Evolutionary conservation across 1,140 invertebrate genomes (phyloP), one percentile per base, ranked within the genome.

Genomic region (Drosophila eugracilis): DNA sequence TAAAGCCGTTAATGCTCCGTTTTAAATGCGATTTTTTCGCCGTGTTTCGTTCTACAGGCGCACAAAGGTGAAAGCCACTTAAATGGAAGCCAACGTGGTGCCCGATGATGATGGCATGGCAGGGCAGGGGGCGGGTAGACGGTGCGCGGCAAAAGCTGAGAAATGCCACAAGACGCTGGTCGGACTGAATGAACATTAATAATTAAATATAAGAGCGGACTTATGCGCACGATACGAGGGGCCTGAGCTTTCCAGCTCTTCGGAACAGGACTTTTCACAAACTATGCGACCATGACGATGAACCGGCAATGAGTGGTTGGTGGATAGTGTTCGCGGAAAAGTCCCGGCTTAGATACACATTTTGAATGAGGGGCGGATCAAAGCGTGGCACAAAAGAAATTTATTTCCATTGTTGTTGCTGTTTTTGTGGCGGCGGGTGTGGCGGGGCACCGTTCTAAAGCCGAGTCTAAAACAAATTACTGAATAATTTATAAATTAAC

Each of bases 401-500:
- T 52, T 77, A 80, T 75, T 75, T 49, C 69, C 67, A 17, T 45
- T 45, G 32, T 62, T 75, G 48, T 57, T 67, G 53, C 39, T 37
- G 50, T n/a, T n/a, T n/a, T n/a, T n/a, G n/a, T n/a, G n/a, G 28
- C 28, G 45, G 57, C 9, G 26, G 44, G n/a, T 26, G 19, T 15
- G 15, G 28, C 37, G 60, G 79, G n/a, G n/a, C n/a, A n/a, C n/a
- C n/a, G n/a, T n/a, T n/a, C 81, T 58, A 78, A 80, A 77, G 81
- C 83, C 50, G 76, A 85, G 77, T 81, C 81, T 81, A 80, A 85
- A 85, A 85, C 81, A 85, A 85, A 85, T 85, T 85, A 85, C 81
- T 85, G 81, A 85, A 85, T 85, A 85, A 85, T 85, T 85, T 85
- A 85, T 85, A 85, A 85, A 85, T 85, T 85, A 85, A 81, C 77